Base-by-base conservation (phyloP, 2,888 invertebrate genomes). In the Plusia festucae region DNA sequence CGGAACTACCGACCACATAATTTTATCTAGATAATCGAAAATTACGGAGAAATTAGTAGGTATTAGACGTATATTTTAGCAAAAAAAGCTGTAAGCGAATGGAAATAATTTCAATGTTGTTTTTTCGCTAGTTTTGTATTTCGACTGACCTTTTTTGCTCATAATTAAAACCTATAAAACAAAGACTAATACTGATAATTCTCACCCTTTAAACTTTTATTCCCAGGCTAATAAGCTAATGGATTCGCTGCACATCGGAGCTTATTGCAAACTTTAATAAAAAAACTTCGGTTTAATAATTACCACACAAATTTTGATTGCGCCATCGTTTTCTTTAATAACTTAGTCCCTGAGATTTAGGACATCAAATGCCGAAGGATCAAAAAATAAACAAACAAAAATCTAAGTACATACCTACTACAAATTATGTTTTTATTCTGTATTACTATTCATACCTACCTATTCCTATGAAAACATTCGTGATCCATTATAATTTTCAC, bases 281-380 rank as follows among this genome's bases (percentile, higher is more conserved):
- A 64, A 40, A 64, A 64, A 72, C 53, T 60, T 72, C 40, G 57
- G 68, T 72, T 15, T 58, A 68, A 68, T 68, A 72, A 68, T 57
- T 24, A 65, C 72, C 68, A 34, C 65, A 20, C 51, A 64, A 72
- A 68, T 40, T 57, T 46, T 72, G 64, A n/a, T 40, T n/a, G 7
- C 15, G n/a, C 6, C 15, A 15, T 40, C n/a, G 40, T 40, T 40
- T n/a, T n/a, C n/a, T n/a, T 40, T n/a, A 40, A n/a, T n/a, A n/a
- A n/a, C 34, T 64, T 30, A 27, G 51, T 63, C 49, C 52, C 20
- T 49, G 15, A 27, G 0, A 22, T 34, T n/a, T 13, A 52, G 15
- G 7, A n/a, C 7, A 13, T 32, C 44, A 51, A 61, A 54, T 27
- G n/a, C n/a, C 0, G 40, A 30, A 30, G 30, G 30, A 30, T 9